Evolutionary conservation across 2,797 vertebrate species (phyloP), one percentile per base, ranked within the genome.

Genomic region (Scomberomorus guttatus): DNA sequence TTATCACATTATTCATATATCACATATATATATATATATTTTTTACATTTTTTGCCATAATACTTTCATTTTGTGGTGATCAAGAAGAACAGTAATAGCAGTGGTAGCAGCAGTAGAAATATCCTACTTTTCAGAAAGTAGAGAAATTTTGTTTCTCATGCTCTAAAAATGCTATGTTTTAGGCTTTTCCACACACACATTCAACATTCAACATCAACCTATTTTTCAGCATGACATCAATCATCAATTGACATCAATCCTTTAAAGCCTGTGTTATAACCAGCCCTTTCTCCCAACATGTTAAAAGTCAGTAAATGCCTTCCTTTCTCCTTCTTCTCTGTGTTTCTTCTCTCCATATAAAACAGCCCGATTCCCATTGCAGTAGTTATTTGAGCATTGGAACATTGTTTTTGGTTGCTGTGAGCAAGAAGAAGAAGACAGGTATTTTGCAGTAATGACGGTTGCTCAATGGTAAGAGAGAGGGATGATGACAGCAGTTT

Each of bases 401-500:
- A 87, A 62, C 64, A 74, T 62, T 74, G 76, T 77, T 88, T 82
- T 64, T 75, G 65, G 58, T 74, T 80, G 63, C 58, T 72, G 58
- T 12, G 59, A 80, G 58, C 52, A 71, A 56, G 76, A 82, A 50
- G 57, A 55, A 72, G 65, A 79, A 77, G 62, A 79, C 64, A 80
- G 59, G 62, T 59, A 63, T 78, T 80, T 79, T 79, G 76, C 82
- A 83, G 74, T 87, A 86, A 92, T 85, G 92, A 83, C 75, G 66
- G 87, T 64, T 32, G 77, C 83, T 87, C 79, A 89, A 88, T 72
- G 37, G 60, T 72, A 29, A 73, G 73, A 79, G 69, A 79, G 86
- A 76, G 68, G 63, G 84, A 74, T 50, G 87, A 93, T 90, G 84
- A 92, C 84, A 93, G 84, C 61, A 48, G 54, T 60, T 82, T 79